Conservation (phyloP, 2,888 invertebrate species). For the Griposia aprilina region DNA sequence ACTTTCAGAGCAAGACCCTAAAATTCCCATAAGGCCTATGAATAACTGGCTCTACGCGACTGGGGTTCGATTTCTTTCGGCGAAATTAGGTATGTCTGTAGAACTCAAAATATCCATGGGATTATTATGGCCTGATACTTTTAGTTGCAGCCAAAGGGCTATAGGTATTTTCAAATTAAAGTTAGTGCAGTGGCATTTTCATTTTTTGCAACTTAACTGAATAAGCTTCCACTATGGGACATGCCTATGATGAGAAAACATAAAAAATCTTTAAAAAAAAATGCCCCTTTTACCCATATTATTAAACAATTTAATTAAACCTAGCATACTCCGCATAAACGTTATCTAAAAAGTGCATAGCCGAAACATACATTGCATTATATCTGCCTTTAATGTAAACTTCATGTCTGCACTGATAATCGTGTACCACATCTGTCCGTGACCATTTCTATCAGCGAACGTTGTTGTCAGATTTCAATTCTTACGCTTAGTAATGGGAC, state of each 20-base stretch:
- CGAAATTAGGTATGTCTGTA: constrained; percentile 2
- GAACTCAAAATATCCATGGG: constrained; percentile 14
- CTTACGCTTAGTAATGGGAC: constrained; percentile 43
- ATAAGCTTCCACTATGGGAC: background rate
- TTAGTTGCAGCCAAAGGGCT: background rate
- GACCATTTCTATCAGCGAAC: constrained; percentile 43
- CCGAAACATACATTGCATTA: constrained; percentile 14
- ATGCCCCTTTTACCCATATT: background rate
- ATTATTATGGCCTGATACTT: too few species aligned
- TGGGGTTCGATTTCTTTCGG: constrained; percentile 34
- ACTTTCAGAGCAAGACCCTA: constrained; percentile 49
- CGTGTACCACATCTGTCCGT: constrained; percentile 39
- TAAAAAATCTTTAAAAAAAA: background rate
- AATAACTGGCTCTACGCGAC: constrained; percentile 51
- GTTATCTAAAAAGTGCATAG: constrained; percentile 14
- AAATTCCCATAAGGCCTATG: constrained; percentile 58
- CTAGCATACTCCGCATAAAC: background rate
- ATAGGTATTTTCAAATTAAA: background rate
- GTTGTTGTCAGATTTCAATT: constrained; percentile 58
- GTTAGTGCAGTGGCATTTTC: too few species aligned
- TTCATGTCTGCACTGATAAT: constrained; percentile 43
- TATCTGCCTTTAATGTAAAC: constrained; percentile 41
- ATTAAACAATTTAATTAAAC: background rate
- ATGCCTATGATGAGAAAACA: too few species aligned
- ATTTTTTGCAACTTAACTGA: background rate